These are phyloP conservation scores for Nycticryphes semicollaris DNA, from an alignment of 2,113 vertebrate genomes.

Conservation along the genomic window DNA sequence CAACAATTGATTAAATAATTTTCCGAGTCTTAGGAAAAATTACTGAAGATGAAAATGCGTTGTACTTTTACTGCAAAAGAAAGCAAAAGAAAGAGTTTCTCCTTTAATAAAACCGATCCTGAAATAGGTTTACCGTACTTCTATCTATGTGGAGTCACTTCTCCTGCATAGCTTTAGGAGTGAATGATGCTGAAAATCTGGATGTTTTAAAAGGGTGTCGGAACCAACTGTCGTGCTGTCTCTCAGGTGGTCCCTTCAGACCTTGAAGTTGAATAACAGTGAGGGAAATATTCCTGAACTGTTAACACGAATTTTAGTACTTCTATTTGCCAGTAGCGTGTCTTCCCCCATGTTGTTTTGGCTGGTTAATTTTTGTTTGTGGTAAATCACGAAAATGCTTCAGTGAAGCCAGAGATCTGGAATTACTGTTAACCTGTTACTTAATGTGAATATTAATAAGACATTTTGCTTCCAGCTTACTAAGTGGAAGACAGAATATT, in stretches of 20 bases:
- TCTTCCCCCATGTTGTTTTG: background rate
- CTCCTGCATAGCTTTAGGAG: background rate
- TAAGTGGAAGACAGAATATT: background rate
- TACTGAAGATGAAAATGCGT: background rate
- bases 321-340: background rate
- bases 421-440: background rate
- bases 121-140: background rate
- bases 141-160: background rate
- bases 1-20: background rate
- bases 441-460: background rate
- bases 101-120: background rate
- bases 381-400: background rate
- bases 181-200: background rate
- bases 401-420: background rate
- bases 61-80: background rate
- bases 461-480: background rate
- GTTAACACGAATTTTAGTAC: background rate
- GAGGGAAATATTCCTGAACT: background rate
- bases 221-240: background rate
- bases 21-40: background rate
- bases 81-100: background rate
- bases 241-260: background rate
- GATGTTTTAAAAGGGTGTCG: background rate
- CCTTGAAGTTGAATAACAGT: background rate
- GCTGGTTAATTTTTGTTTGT: background rate